Evolutionary conservation across 1,140 invertebrate genomes (phyloP).

Genomic region (Lucilia sericata): DNA sequence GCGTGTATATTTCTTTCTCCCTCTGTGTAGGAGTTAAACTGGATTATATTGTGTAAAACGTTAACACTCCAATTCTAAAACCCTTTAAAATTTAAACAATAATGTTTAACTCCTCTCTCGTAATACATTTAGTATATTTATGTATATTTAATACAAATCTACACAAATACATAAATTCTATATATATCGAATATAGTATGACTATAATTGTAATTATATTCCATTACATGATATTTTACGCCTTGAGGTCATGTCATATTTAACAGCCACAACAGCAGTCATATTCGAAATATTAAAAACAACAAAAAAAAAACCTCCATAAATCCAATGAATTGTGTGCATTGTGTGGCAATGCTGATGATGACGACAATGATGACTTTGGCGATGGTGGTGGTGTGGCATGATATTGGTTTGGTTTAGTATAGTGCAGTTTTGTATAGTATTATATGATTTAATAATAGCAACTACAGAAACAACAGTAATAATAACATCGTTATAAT

Average conservation of each 20-base stretch:
- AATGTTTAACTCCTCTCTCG: neutral
- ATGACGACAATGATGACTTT: constrained; percentile 14
- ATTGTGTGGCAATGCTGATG: neutral
- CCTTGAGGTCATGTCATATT: constrained; percentile 45
- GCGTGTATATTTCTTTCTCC: no score
- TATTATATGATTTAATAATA: neutral
- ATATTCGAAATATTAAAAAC: constrained; percentile 7
- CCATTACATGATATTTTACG: constrained; percentile 46
- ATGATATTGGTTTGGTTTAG: neutral
- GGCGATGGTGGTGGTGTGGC: constrained; percentile 16
- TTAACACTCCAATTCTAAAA: neutral
- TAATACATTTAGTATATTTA: neutral
- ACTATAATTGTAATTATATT: constrained; percentile 44
- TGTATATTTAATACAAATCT: constrained; percentile 3
- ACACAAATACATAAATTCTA: neutral
- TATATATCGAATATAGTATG: neutral
- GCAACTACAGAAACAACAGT: neutral
- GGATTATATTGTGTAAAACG: no score
- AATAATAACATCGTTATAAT: neutral
- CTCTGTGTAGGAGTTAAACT: no score
- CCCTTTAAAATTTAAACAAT: neutral
- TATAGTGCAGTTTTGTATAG: neutral
- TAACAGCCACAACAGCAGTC: constrained; percentile 24
- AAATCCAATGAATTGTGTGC: constrained; percentile 1
- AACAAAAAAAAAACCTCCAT: neutral